A percentile compares a stretch with the other conserved stretches of the same genome.
These are phyloP conservation scores for Amyelois transitella DNA, from an alignment of 1,140 invertebrate species.

Conservation along the genomic window DNA sequence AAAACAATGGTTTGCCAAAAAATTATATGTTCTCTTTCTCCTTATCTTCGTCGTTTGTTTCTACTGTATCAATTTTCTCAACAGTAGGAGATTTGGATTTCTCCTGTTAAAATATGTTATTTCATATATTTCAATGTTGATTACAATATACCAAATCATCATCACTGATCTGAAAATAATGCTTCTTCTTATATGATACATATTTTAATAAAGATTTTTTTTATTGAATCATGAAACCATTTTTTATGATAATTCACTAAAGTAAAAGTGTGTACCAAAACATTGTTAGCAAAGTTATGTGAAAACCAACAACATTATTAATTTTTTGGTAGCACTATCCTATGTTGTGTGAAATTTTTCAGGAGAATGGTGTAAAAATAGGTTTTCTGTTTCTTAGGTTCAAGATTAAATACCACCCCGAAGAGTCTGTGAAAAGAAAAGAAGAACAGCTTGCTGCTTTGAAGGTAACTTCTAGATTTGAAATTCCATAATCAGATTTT, in stretches of 20 bases:
- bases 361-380: not conserved
- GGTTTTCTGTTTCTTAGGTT: conserved; percentile 84
- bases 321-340: not conserved
- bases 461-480: conserved; percentile 78
- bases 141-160: too few species aligned
- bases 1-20: not conserved
- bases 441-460: conserved; percentile 89
- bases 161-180: too few species aligned
- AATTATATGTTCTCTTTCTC: conserved; percentile 17
- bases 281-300: not conserved
- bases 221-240: not conserved
- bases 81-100: conserved; percentile 50
- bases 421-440: conserved; percentile 93
- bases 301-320: not conserved
- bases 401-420: conserved; percentile 98
- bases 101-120: too few species aligned
- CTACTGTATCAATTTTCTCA: conserved; percentile 27
- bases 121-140: too few species aligned
- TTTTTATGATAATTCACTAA: not conserved
- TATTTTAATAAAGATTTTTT: too few species aligned
- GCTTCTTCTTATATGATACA: too few species aligned
- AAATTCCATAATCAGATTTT: too few species aligned
- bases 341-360: not conserved
- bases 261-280: not conserved
- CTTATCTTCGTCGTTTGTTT: conserved; percentile 42